Percentiles rank a stretch among this genome's conserved stretches.
These are phyloP conservation scores for Semicossyphus pulcher DNA, from an alignment of 2,113 vertebrate species.

Conservation along the genomic window DNA sequence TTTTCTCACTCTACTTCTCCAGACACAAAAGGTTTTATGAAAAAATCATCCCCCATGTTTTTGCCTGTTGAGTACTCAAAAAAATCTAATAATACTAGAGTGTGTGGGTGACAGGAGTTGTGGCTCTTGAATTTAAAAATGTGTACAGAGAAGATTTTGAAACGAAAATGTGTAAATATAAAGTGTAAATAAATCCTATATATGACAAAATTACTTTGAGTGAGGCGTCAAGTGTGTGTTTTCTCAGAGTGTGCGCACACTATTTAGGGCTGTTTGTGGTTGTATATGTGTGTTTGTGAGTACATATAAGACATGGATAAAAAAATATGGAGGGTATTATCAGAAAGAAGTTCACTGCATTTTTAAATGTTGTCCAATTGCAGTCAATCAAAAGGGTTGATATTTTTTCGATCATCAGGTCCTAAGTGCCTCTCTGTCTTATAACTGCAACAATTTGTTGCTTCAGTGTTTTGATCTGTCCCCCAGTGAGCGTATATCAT, in stretches of 20 bases:
- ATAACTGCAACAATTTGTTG: too few species aligned
- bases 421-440: too few species aligned
- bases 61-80: slow-evolving; percentile 40
- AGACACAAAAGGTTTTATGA: slow-evolving; percentile 36
- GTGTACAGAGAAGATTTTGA: slow-evolving; percentile 84
- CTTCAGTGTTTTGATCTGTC: too few species aligned
- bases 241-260: background rate
- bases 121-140: slow-evolving; percentile 75
- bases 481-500: too few species aligned
- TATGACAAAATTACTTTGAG: slow-evolving; percentile 69
- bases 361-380: too few species aligned
- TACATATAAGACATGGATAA: background rate
- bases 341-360: too few species aligned
- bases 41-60: slow-evolving; percentile 30
- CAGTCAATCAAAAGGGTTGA: too few species aligned
- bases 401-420: too few species aligned
- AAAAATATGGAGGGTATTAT: too few species aligned
- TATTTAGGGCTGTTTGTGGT: background rate
- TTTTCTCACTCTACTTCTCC: slow-evolving; percentile 16
- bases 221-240: background rate
- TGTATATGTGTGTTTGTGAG: background rate
- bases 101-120: slow-evolving; percentile 60
- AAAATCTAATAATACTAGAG: slow-evolving; percentile 65
- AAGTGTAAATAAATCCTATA: slow-evolving; percentile 88
- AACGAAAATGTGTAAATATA: slow-evolving; percentile 85